Base-by-base conservation (phyloP, 2,888 invertebrate species). In the Caenorhabditis becei region DNA sequence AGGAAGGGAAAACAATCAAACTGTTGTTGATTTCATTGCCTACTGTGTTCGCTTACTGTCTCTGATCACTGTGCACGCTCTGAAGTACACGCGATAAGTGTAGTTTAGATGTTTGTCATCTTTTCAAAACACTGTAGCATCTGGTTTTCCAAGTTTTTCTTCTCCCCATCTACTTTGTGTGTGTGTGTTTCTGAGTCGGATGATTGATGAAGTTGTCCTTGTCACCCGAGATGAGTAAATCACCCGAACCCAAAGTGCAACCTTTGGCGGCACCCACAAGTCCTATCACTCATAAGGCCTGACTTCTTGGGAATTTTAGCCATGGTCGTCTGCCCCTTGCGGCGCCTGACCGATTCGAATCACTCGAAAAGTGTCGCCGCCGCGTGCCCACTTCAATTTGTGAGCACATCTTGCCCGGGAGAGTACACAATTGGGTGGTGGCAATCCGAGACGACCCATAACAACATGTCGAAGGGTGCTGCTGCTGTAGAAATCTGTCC, bases 301-400 rank as follows among this genome's bases (percentile, higher is more conserved):
- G 32, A 5, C 32, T 16, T 41, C 41, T 41, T 41, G 2, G 41
- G 14, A 5, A 5, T 11, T 5, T 32, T 63, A 24, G 63, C 49
- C 32, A 32, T 65, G 24, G n/a, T n/a, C 23, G 16, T 7, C n/a
- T 18, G 20, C 28, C 35, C 23, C 44, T 28, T n/a, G n/a, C 11
- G 41, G 65, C 65, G 65, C 74, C 65, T 74, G 72, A 65, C 65
- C 65, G 65, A 74, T 74, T 66, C 44, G 24, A 65, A 65, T 74
- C 74, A 59, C 74, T 74, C 65, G 74, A 66, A 74, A 74, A 66
- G 63, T 74, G 65, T 65, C 53, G 66, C 71, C 54, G 58, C 37
- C 41, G 65, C 74, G 65, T 65, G 74, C 59, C 65, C 74, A 74
- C 74, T 74, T 74, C 59, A 74, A 74, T 37, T 65, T 74, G 65